Conservation (phyloP, 2,888 invertebrate genomes). For the Noctua pronuba region DNA sequence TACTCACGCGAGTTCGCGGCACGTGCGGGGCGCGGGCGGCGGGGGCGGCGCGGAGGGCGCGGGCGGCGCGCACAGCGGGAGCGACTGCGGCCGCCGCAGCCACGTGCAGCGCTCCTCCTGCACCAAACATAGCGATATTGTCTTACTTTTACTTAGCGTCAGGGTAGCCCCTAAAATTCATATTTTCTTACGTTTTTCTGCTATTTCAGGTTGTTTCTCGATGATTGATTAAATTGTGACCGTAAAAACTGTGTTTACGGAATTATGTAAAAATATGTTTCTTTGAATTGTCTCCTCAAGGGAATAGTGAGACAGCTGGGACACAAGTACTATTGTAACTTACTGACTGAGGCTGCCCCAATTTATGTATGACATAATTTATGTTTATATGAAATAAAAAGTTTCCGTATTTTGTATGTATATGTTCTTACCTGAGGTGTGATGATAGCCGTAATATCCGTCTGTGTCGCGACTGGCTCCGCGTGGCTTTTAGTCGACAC, state of each 20-base stretch:
- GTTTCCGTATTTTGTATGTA: not conserved
- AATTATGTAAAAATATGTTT: not conserved
- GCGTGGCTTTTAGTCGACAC: conserved; percentile 85
- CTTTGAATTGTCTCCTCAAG: not conserved
- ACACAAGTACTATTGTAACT: not conserved
- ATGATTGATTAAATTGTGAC: not conserved
- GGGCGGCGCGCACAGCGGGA: conserved; percentile 73
- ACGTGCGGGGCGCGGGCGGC: conserved; percentile 47
- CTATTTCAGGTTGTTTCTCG: not conserved
- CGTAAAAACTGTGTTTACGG: not conserved
- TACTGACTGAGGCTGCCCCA: not conserved
- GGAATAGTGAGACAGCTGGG: not conserved
- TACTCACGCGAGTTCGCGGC: conserved; percentile 42
- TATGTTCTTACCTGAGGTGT: conserved; percentile 92
- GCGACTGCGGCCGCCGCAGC: conserved; percentile 84
- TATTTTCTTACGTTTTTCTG: not conserved
- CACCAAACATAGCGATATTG: not conserved
- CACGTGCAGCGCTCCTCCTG: conserved; percentile 85
- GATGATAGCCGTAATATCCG: conserved; percentile 94
- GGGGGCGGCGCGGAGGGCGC: conserved; percentile 48
- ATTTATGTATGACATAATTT: not conserved
- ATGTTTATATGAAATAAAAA: not conserved
- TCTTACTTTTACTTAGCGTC: not conserved
- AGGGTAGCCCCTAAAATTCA: not conserved
- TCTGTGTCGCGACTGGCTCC: conserved; percentile 93